Conservation (phyloP, 2,888 invertebrate species). For the Autographa pulchrina region DNA sequence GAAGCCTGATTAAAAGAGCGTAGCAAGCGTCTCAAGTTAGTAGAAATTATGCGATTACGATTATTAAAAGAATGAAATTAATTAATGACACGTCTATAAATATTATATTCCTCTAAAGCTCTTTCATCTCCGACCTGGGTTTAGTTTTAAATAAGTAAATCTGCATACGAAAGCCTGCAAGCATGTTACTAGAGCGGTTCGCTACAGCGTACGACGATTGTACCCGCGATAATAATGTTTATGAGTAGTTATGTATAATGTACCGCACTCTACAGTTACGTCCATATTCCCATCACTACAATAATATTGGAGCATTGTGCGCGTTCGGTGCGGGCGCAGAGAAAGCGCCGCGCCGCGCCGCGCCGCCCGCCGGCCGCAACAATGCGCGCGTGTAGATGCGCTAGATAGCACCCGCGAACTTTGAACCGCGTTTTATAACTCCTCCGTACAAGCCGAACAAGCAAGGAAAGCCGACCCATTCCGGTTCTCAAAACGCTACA, state of each 20-base stretch:
- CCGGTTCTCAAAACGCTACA: slow-evolving; percentile 55
- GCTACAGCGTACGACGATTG: slow-evolving; percentile 10
- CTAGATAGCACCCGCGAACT: slow-evolving; percentile 68
- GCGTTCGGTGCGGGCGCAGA: slow-evolving; percentile 55
- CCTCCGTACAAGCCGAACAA: slow-evolving; percentile 48
- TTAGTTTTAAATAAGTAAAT: not conserved
- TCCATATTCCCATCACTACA: slow-evolving; percentile 60
- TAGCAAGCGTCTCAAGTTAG: no score
- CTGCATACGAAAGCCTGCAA: not conserved
- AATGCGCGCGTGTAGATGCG: slow-evolving; percentile 67
- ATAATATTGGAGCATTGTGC: slow-evolving; percentile 66
- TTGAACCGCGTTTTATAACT: slow-evolving; percentile 65
- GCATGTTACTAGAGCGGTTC: slow-evolving; percentile 4
- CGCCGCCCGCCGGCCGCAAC: slow-evolving; percentile 51
- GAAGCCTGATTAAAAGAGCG: no score
- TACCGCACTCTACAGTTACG: slow-evolving; percentile 40
- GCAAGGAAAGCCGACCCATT: slow-evolving; percentile 47
- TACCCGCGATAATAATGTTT: slow-evolving; percentile 52
- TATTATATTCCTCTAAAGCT: no score
- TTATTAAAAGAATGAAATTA: no score
- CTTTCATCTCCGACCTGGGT: no score
- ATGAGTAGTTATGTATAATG: slow-evolving; percentile 39
- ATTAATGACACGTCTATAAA: no score
- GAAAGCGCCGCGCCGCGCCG: slow-evolving; percentile 63
- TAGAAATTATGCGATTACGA: no score